Percentiles rank a stretch among this genome's conserved stretches.
Conservation (phyloP, 2,888 invertebrate species). For the Andrena bucephala region DNA sequence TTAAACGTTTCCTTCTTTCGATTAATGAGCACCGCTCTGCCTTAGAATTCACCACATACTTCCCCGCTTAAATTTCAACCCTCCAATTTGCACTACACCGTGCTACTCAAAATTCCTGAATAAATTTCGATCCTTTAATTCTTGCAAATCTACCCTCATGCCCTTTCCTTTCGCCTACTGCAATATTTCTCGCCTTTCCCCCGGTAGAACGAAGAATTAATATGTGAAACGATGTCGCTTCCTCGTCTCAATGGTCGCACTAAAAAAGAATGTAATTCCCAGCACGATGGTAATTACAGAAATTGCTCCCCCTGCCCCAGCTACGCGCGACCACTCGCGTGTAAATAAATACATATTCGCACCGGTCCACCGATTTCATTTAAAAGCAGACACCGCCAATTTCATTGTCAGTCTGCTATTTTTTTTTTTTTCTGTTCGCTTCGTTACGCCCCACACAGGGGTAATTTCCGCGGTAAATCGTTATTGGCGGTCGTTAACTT, state of each 20-base stretch:
- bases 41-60: background rate
- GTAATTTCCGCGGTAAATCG: slow-evolving; percentile 43
- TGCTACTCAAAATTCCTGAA: background rate
- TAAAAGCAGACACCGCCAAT: slow-evolving; percentile 23
- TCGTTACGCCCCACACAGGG: background rate
- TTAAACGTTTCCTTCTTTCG: slow-evolving; percentile 16
- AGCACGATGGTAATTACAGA: background rate
- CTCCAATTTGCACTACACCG: background rate
- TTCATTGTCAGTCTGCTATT: slow-evolving; percentile 13
- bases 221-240: background rate
- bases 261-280: slow-evolving; percentile 20
- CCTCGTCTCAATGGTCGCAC: background rate
- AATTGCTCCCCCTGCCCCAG: background rate
- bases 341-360: slow-evolving; percentile 35
- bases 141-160: background rate
- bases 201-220: background rate
- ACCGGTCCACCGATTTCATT: slow-evolving; percentile 17
- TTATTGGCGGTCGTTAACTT: slow-evolving; percentile 47
- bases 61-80: background rate
- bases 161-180: background rate
- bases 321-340: background rate
- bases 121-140: background rate
- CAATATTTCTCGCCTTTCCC: background rate
- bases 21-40: slow-evolving; percentile 6
- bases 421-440: background rate